Evolutionary conservation across 1,140 invertebrate species (phyloP), one percentile per base, ranked within the genome.

Genomic region (Pristionchus pacificus): DNA sequence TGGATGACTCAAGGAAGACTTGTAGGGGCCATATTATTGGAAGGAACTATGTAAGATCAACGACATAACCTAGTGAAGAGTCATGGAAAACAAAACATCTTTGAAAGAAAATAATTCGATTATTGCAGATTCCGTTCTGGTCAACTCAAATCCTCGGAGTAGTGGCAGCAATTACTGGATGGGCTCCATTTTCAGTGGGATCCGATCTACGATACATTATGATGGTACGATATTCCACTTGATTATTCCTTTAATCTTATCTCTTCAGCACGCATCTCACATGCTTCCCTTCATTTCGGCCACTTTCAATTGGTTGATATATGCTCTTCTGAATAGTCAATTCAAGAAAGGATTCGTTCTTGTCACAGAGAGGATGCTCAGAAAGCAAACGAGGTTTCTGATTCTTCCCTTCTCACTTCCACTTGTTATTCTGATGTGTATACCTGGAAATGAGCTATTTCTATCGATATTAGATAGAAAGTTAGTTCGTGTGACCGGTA

Each of bases 331-430:
- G 13, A 73, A 73, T 30, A 73, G 71, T 49, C 71, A 73, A 68
- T 73, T 73, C 66, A 73, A 73, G n/a, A 73, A 73, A 57, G 71
- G 71, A 73, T 32, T 73, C 13, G 71, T 73, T 27, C 29, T 73
- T 24, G 71, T 73, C 10, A 68, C 71, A 1, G 71, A 73, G 49
- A 63, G 71, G 28, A 73, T 73, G 71, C 64, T 73, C 24, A 38
- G 71, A 27, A 73, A 73, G 32, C 60, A 66, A 33, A 73, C 71
- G 33, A 73, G 60, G 60, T 64, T 19, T 10, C n/a, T n/a, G n/a
- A n/a, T n/a, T n/a, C n/a, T n/a, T n/a, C n/a, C n/a, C n/a, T n/a
- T n/a, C n/a, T n/a, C n/a, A n/a, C n/a, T n/a, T n/a, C n/a, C n/a
- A n/a, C n/a, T n/a, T n/a, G n/a, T n/a, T n/a, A n/a, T n/a, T n/a